These are phyloP conservation scores for Trichomalopsis sarcophagae DNA, from an alignment of 1,140 invertebrate species.

Conservation along the genomic window DNA sequence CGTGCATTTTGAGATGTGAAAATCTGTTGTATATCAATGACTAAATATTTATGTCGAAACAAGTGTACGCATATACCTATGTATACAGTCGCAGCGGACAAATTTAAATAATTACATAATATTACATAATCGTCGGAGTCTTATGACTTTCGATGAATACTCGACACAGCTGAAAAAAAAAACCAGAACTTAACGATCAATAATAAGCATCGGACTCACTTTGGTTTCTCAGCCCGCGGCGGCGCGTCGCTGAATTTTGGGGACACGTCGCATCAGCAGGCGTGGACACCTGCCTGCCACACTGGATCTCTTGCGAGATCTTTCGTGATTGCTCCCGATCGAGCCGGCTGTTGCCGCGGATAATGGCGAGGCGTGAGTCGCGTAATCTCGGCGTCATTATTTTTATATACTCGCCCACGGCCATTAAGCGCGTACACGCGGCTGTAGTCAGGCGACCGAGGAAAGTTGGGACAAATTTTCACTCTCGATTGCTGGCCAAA, in stretches of 20 bases:
- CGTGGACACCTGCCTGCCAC: neutral
- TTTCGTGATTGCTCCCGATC: neutral
- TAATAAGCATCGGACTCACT: neutral
- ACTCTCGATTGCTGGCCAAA: neutral
- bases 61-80: too few species aligned
- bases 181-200: neutral
- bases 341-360: neutral
- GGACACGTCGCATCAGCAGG: neutral
- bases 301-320: neutral
- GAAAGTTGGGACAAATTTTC: constrained; percentile 35
- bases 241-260: neutral
- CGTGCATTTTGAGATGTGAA: too few species aligned
- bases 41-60: too few species aligned
- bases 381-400: constrained; percentile 34
- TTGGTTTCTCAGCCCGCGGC: neutral
- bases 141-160: too few species aligned
- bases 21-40: too few species aligned
- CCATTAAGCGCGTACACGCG: neutral
- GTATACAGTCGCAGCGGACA: too few species aligned
- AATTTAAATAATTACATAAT: too few species aligned
- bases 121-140: too few species aligned
- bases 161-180: too few species aligned
- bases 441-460: neutral
- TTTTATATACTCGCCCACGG: constrained; percentile 2
- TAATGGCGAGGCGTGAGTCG: constrained; percentile 3